Base-by-base conservation (phyloP, 53 echinoderm and acorn worm species). In the Holothuria leucospilota region DNA sequence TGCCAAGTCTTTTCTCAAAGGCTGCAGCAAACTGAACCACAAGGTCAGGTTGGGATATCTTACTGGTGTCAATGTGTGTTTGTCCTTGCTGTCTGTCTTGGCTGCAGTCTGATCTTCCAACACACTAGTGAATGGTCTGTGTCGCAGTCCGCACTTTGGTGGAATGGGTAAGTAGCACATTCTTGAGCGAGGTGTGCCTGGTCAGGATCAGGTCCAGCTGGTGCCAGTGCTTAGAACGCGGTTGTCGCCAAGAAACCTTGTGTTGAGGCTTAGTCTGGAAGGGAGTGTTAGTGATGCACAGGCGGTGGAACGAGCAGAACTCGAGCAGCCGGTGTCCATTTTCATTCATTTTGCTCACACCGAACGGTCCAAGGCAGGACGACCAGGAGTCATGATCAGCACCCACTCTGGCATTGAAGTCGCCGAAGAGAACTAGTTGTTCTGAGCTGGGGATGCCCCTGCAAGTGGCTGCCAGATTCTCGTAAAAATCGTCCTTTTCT, bases 371-470 rank as follows among this genome's bases (percentile, higher is more conserved):
- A 41, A 90, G 29, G 87, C 91, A 78, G 24, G 20, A 59, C 13
- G 87, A 65, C 91, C 89, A 94, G 62, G 71, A 89, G 63, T 66
- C 66, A 70, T 87, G 59, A 59, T 93, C 93, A 38, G 84, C 67
- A 13, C 88, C 93, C 25, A 88, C 88, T 69, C 93, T 60, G 8
- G 93, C 91, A 77, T 91, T 89, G 82, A 81, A 65, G 41, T 86
- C 82, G 20, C 89, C 89, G 2, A 89, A 65, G 1, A 86, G 29
- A 2, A 66, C 10, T 15, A 84, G 79, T 21, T 83, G 34, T 56
- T 88, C 78, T 4, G 13, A 16, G 12, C 38, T 21, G 5, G 85
- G 81, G 2, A 42, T 20, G 8, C 10, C 14, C 46, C 41, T 40
- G n/a, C 85, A 8, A 69, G 25, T 21, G 34, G 40, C 61, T 5